These are phyloP conservation scores for Meriones unguiculatus DNA, from an alignment of 2,113 vertebrate genomes.

Conservation along the genomic window DNA sequence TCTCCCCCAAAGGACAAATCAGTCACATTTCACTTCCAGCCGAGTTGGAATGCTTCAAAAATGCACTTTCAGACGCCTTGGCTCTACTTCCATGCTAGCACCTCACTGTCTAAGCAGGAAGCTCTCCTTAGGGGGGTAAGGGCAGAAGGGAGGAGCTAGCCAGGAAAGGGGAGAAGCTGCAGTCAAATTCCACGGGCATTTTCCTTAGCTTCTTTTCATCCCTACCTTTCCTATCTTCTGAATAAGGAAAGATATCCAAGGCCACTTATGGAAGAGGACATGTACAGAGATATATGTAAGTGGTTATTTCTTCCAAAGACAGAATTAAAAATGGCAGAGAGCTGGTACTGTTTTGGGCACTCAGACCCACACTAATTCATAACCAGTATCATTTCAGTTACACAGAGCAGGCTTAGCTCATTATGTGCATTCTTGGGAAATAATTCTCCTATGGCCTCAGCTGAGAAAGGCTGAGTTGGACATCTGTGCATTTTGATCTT, in stretches of 20 bases:
- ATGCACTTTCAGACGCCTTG: not conserved
- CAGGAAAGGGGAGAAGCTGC: not conserved
- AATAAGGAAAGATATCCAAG: not conserved
- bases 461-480: not conserved
- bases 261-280: not conserved
- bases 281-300: not conserved
- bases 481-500: not conserved
- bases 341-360: not conserved
- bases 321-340: not conserved
- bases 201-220: not conserved
- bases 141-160: too few relatives aligned
- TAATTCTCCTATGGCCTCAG: not conserved
- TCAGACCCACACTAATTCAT: not conserved
- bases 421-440: not conserved
- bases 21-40: not conserved
- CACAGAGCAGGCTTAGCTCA: not conserved
- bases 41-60: slow-evolving; percentile 52
- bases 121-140: not conserved
- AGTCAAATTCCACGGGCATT: not conserved
- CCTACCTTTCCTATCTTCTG: not conserved
- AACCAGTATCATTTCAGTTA: not conserved
- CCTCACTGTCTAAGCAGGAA: slow-evolving; percentile 47
- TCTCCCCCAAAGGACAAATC: not conserved
- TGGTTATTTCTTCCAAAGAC: not conserved
- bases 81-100: not conserved